Base-by-base conservation (phyloP, 1,140 invertebrate species). In the Temnothorax longispinosus region DNA sequence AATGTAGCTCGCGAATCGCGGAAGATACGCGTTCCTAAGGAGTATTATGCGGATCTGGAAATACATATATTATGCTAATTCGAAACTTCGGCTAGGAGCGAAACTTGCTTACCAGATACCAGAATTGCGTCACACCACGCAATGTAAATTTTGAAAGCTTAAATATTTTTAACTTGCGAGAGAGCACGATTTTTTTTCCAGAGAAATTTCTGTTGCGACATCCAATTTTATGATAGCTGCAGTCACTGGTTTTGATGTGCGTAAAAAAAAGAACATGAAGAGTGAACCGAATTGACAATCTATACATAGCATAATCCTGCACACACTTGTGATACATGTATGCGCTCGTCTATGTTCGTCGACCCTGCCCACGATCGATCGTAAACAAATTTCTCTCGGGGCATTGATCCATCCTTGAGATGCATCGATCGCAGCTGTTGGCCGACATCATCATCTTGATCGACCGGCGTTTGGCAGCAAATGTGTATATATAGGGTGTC, bases 331-430 rank as follows among this genome's bases (percentile, higher is more conserved):
- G 8, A 47, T 52, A 6, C 54, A n/a, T 21, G 27, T 27, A 32
- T 35, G 32, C 58, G 52, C 11, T 15, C 50, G 52, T 11, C 21
- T 52, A 54, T 18, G 78, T 54, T 62, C 15, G 7, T 38, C 71
- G 21, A 74, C 18, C 18, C 27, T 82, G 54, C 18, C 21, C 54
- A 32, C 47, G 71, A 78, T 88, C 18, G 72, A 89, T 77, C 69
- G 58, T 88, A 89, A 89, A 76, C 88, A 89, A 89, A 89, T 88
- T 85, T 88, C 58, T 75, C 11, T 69, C 60, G n/a, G 75, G 69
- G 50, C 85, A 88, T 84, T 65, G 72, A 89, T 89, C 72, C 62
- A 52, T 62, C 6, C 41, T 52, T 44, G 62, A 52, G 58, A 76
- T 52, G 52, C 35, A 65, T 54, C 35, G 54, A 69, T 85, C 60